Conservation (phyloP, 2,888 invertebrate species). For the Agrilus mali region DNA sequence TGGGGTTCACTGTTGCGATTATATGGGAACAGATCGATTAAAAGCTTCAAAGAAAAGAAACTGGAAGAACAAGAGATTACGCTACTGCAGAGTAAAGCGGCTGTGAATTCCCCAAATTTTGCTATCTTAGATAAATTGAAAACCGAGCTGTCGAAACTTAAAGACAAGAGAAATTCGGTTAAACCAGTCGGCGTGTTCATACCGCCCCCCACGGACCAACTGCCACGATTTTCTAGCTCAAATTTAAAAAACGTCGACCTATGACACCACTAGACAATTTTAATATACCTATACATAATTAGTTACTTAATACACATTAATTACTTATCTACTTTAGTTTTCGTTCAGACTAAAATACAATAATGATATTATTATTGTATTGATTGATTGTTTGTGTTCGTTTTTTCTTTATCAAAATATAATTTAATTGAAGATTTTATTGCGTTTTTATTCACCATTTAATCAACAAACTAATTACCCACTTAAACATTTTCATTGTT, state of each 20-base stretch:
- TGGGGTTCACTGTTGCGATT: conserved; percentile 91
- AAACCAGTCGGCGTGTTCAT: conserved; percentile 47
- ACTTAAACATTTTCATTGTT: no score
- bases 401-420: no score
- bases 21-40: conserved; percentile 84
- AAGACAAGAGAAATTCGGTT: conserved; percentile 42
- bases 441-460: no score
- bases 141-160: conserved; percentile 66
- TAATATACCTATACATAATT: no score
- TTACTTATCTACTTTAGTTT: no score
- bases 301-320: no score
- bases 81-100: conserved; percentile 75
- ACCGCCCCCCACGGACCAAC: conserved; percentile 45
- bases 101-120: conserved; percentile 81
- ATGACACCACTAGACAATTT: conserved; percentile 18
- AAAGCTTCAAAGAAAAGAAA: conserved; percentile 85
- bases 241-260: conserved; percentile 70
- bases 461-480: no score
- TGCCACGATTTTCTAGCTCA: conserved; percentile 61
- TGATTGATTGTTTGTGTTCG: no score
- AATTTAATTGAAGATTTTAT: no score
- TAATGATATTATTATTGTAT: no score
- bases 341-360: no score
- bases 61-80: conserved; percentile 88
- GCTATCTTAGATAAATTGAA: conserved; percentile 78